These are phyloP conservation scores for Drosophila mayaguana DNA, from an alignment of 2,888 invertebrate species.

Conservation along the genomic window DNA sequence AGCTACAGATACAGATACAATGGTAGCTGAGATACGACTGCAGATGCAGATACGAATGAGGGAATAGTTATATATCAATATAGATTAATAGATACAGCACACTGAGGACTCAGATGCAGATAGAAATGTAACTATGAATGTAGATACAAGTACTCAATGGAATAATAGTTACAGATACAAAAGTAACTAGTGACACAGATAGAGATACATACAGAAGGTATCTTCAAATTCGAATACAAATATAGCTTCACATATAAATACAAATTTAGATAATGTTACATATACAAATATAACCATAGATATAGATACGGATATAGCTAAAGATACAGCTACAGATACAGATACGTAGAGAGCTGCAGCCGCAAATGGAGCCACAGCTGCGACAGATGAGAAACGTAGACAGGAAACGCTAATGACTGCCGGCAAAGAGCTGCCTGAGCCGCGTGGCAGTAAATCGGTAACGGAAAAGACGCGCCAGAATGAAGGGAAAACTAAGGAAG, in stretches of 20 bases:
- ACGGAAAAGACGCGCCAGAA: conserved; percentile 35
- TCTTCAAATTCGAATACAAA: background rate
- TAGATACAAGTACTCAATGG: background rate
- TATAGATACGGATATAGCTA: conserved; percentile 13
- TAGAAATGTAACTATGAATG: background rate
- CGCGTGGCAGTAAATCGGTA: conserved; percentile 42
- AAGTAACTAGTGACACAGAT: background rate
- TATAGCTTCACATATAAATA: background rate
- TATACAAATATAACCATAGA: background rate
- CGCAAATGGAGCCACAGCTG: conserved; percentile 27
- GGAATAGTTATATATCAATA: background rate
- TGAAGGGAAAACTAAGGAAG: conserved; percentile 14
- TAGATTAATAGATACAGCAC: background rate
- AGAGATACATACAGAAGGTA: background rate
- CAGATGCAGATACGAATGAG: conserved; percentile 13
- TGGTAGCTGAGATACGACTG: background rate
- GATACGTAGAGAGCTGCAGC: conserved; percentile 15
- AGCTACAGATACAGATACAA: conserved; percentile 18
- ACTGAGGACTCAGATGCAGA: background rate
- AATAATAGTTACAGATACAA: conserved; percentile 10
- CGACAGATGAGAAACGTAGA: conserved; percentile 74
- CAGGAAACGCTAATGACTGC: conserved; percentile 79
- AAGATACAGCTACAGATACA: background rate
- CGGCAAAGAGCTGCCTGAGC: conserved; percentile 32
- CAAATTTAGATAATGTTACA: background rate